Evolutionary conservation across 2,888 invertebrate genomes (phyloP).

Genomic region (Spisula solida): DNA sequence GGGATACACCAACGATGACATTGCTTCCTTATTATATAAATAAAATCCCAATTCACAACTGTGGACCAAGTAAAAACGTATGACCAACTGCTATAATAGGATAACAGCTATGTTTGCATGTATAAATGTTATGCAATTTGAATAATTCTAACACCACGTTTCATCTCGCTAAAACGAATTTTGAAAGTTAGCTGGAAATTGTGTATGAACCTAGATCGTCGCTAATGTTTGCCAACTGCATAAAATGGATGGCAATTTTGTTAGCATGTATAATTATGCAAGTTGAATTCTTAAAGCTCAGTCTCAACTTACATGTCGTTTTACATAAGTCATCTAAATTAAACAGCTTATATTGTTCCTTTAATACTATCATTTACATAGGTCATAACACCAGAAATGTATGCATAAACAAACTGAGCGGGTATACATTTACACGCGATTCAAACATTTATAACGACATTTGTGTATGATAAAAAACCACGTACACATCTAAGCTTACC

Average conservation of each 20-base stretch:
- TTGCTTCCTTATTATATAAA: no score
- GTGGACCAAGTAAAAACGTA: no score
- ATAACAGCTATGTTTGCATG: no score
- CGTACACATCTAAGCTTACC: slow-evolving; percentile 33
- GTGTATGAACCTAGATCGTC: not conserved
- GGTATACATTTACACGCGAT: slow-evolving; percentile 46
- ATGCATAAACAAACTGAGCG: slow-evolving; percentile 41
- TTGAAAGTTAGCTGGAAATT: not conserved
- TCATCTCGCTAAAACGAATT: no score
- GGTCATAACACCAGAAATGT: slow-evolving; percentile 46
- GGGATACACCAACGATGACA: no score
- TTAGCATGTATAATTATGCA: slow-evolving; percentile 25
- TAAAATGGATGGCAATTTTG: not conserved
- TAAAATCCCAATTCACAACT: no score
- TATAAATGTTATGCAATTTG: no score
- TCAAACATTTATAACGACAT: slow-evolving; percentile 54
- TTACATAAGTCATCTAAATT: slow-evolving; percentile 38
- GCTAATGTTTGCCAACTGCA: not conserved
- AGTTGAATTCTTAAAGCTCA: slow-evolving; percentile 27
- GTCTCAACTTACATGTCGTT: slow-evolving; percentile 27
- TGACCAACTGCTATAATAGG: no score
- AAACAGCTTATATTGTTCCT: slow-evolving; percentile 39
- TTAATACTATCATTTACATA: slow-evolving; percentile 48
- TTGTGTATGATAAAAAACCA: slow-evolving; percentile 41
- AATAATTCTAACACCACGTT: no score